Evolutionary conservation across 2,113 vertebrate species (phyloP).

Genomic region (Peromyscus polionotus): DNA sequence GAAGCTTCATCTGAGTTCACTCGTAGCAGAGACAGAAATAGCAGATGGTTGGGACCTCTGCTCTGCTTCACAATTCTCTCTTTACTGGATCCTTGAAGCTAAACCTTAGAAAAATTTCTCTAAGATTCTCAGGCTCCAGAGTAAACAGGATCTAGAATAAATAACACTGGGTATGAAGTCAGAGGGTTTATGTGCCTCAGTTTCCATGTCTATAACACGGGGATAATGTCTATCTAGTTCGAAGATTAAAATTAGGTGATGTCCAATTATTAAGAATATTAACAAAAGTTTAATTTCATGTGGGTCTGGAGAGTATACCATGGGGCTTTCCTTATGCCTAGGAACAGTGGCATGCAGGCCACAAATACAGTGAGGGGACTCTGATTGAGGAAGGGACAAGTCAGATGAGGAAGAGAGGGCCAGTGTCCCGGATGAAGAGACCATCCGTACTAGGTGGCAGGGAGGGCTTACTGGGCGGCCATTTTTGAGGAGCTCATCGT

Average conservation of each 20-base stretch:
- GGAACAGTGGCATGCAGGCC: neutral
- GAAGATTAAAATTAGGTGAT: neutral
- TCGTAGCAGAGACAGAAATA: constrained; percentile 49
- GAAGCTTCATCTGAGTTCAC: neutral
- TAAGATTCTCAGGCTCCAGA: neutral
- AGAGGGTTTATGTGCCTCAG: neutral
- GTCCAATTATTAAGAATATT: neutral
- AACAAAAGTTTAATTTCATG: neutral
- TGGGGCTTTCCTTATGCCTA: neutral
- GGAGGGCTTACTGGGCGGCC: neutral
- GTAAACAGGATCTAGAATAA: neutral
- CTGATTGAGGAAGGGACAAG: neutral
- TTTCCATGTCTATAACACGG: neutral
- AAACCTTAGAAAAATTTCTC: constrained; percentile 1
- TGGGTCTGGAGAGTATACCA: neutral
- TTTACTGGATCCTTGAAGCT: neutral
- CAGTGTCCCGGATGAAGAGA: neutral
- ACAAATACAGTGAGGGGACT: neutral
- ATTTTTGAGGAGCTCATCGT: neutral
- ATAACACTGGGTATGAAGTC: neutral
- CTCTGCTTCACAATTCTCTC: neutral
- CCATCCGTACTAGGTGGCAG: too few species aligned
- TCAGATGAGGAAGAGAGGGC: neutral
- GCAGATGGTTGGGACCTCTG: neutral
- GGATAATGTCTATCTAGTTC: neutral